A percentile compares a stretch with the other conserved stretches of the same genome.
phyloP scores from a whole-genome alignment of 1,140 invertebrate genomes.

The Nymphalis io region DNA sequence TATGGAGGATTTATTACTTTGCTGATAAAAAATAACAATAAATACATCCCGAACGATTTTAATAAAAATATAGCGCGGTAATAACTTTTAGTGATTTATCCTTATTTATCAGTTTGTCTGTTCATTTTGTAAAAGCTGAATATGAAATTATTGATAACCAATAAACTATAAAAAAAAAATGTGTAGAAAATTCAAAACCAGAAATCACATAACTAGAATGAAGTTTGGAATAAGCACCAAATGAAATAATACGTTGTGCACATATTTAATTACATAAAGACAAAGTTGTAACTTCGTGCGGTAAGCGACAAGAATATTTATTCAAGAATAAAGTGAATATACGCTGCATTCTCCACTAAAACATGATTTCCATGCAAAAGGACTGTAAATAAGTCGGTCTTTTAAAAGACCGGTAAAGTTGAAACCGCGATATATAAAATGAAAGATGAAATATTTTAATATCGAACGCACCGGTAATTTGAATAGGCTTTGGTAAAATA shows the following conservation, averaged over 20 bases:
- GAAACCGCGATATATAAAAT: constrained; percentile 40
- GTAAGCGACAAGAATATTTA: constrained; percentile 43
- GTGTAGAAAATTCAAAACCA: not conserved
- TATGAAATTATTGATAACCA: not conserved
- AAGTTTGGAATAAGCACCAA: not conserved
- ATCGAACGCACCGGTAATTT: not conserved
- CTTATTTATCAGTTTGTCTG: constrained; percentile 11
- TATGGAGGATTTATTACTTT: constrained; percentile 6
- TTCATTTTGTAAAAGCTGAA: constrained; percentile 11
- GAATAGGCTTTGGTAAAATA: not conserved
- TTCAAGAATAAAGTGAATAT: constrained; percentile 49
- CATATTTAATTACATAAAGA: constrained; percentile 28
- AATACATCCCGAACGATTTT: constrained; percentile 3
- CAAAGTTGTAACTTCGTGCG: constrained; percentile 25
- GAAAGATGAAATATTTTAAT: constrained; percentile 1
- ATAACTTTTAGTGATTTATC: constrained; percentile 15
- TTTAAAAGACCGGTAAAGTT: constrained; percentile 38
- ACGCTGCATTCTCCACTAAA: constrained; percentile 49
- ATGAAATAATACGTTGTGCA: constrained; percentile 1
- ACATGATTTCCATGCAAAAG: constrained; percentile 56
- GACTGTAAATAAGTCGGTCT: constrained; percentile 48
- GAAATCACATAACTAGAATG: not conserved
- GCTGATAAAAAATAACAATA: constrained; percentile 8
- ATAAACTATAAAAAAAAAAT: not conserved
- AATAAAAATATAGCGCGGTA: constrained; percentile 5